Evolutionary conservation across 2,888 invertebrate genomes (phyloP).

Genomic region (Eurytoma californica): DNA sequence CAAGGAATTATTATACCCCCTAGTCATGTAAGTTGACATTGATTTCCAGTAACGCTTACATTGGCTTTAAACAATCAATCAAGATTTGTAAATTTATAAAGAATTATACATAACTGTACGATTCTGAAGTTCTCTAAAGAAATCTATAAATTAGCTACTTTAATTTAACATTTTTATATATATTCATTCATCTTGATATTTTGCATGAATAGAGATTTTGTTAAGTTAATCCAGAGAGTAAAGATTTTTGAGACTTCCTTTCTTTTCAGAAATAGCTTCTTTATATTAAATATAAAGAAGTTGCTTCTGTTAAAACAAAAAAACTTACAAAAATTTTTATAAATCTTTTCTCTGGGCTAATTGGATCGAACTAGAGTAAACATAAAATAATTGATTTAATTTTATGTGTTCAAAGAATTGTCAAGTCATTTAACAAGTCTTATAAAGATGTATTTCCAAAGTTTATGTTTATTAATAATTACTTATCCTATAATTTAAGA

Average conservation of each 20-base stretch:
- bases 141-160: background rate
- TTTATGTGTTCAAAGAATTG: constrained; percentile 53
- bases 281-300: no score
- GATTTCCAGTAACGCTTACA: constrained; percentile 26
- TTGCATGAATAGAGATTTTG: constrained; percentile 5
- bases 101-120: constrained; percentile 23
- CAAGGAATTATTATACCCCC: constrained; percentile 49
- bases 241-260: no score
- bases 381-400: constrained; percentile 31
- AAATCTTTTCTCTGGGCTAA: no score
- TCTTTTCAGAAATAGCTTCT: no score
- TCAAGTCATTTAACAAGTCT: constrained; percentile 47
- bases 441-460: constrained; percentile 48
- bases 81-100: constrained; percentile 39
- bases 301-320: no score
- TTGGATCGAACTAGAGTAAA: background rate
- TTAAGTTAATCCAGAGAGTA: no score
- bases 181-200: constrained; percentile 10
- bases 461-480: constrained; percentile 45
- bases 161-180: constrained; percentile 30
- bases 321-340: no score
- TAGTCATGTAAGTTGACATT: constrained; percentile 52
- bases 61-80: constrained; percentile 28
- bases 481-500: constrained; percentile 43
- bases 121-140: constrained; percentile 20